Base-by-base conservation (phyloP, 2,113 vertebrate genomes). In the Pseudolaguvia tuberculata region DNA sequence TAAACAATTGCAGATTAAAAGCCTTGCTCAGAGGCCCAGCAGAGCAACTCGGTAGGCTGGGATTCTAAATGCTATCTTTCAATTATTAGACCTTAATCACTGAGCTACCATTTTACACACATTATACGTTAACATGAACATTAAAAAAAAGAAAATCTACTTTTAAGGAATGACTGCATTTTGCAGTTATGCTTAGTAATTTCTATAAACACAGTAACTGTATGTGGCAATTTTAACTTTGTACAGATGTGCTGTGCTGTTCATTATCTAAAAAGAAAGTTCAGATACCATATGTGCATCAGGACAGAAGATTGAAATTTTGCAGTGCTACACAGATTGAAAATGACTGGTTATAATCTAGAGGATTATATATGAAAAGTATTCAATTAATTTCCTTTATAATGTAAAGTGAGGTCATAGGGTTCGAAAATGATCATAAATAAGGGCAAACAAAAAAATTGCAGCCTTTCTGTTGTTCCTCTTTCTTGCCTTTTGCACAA, bases 351-450 rank as follows among this genome's bases (percentile, higher is more conserved):
- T 81, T 76, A 35, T 75, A 75, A 81, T 79, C 74, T 81, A 78
- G 67, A 1, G 63, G 59, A 50, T 48, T 2, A n/a, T 55, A 56
- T 35, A 48, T 25, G 48, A 58, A 15, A 55, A 75, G 45, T 27
- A 50, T 50, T 5, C 66, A 56, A 72, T 77, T 66, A n/a, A 52
- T 15, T 61, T 75, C 52, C 21, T 51, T 17, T 68, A 67, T 69
- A 79, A 70, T 72, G 55, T 72, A 83, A 78, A 86, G 80, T 83
- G 80, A 84, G 62, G 78, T 82, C 77, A 71, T 58, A 51, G 55
- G 13, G 72, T 74, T 80, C 78, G 79, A 66, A 72, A 81, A 66
- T 51, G 7, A 77, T 58, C 76, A 63, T 87, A 80, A 78, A 82
- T 74, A 79, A 82, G 69, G 52, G 42, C 4, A 51, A 25, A n/a